Evolutionary conservation across 1,140 invertebrate species (phyloP).

Genomic region (Elymnias hypermnestra): DNA sequence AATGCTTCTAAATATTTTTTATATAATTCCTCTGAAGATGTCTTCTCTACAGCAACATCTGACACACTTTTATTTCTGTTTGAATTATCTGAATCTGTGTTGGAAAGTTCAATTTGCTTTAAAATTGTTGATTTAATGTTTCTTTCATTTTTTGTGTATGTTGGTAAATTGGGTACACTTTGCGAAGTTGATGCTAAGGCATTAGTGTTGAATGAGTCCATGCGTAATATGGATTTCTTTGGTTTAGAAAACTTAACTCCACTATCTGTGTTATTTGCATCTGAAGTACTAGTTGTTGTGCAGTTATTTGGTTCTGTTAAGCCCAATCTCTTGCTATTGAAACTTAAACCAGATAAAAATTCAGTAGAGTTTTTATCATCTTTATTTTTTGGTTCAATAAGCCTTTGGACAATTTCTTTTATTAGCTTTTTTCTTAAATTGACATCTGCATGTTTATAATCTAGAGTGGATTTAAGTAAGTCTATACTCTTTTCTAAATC

Average conservation of each 20-base stretch:
- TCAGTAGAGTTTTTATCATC: slow-evolving; percentile 57
- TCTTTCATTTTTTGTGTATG: slow-evolving; percentile 37
- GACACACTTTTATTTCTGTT: slow-evolving; percentile 42
- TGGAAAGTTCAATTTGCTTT: slow-evolving; percentile 32
- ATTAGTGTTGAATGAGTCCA: slow-evolving; percentile 51
- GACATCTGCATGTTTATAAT: slow-evolving; percentile 44
- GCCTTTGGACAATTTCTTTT: slow-evolving; percentile 58
- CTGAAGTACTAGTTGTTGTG: slow-evolving; percentile 60
- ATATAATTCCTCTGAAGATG: slow-evolving; percentile 65
- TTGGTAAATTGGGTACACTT: slow-evolving; percentile 56
- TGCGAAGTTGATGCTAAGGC: slow-evolving; percentile 56
- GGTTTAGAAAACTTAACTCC: slow-evolving; percentile 34
- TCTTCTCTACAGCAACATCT: slow-evolving; percentile 38
- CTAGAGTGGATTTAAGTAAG: slow-evolving; percentile 45
- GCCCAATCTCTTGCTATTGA: slow-evolving; percentile 43
- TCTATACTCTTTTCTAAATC: slow-evolving; percentile 64
- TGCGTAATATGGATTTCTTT: slow-evolving; percentile 58
- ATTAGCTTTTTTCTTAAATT: slow-evolving; percentile 58
- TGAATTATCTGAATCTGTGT: slow-evolving; percentile 53
- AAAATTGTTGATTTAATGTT: slow-evolving; percentile 20
- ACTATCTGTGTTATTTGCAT: slow-evolving; percentile 38
- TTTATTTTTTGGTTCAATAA: slow-evolving; percentile 56
- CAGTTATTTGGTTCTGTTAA: slow-evolving; percentile 28
- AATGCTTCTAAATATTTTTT: slow-evolving; percentile 59
- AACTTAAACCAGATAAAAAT: slow-evolving; percentile 56